Base-by-base conservation (phyloP, 53 echinoderm and acorn worm species). In the Arbacia lixula region DNA sequence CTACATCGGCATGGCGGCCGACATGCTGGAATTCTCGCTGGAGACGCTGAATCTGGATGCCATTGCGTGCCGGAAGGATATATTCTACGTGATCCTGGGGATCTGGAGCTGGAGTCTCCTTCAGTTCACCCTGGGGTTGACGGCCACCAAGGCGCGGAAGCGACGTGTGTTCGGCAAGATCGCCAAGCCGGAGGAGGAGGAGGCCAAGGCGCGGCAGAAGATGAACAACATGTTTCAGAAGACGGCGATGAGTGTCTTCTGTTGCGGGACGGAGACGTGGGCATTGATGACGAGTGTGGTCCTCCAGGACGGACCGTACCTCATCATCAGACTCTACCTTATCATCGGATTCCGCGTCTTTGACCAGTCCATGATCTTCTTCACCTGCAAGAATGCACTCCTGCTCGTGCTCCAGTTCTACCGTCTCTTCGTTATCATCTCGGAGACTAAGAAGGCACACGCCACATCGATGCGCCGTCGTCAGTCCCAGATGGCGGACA, bases 1-100 rank as follows among this genome's bases (percentile, higher is more conserved):
- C 36, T 96, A 96, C 78, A 93, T 96, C 65, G 96, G 96, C 54
- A 96, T 96, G 93, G 96, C 96, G 5, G 96, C 96, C n/a, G 96
- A 93, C 75, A 96, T 96, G 91, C 52, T 96, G 75, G 96, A 96
- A 57, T 93, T 96, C 52, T 91, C 93, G 21, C 78, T 93, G 26
- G 96, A 96, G 76, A 93, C 93, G 5, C 39, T 96, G 21, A 76
- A 85, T 36, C 81, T 96, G 32, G 89, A 85, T 5, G 71, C 87
- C 50, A 87, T 93, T 41, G 92, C 91, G 2, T 95, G 95, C 55
- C 41, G 72, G 35, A n/a, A 41, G 21, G 65, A 51, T 35, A 86
- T 93, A 58, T 91, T 91, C 64, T 56, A 68, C 71, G 69, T 83
- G 64, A 90, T 96, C 80, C 68, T 96, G 31, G 68, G 77, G 2